Conservation (phyloP, 2,113 vertebrate species). For the Corydoras sp. region DNA sequence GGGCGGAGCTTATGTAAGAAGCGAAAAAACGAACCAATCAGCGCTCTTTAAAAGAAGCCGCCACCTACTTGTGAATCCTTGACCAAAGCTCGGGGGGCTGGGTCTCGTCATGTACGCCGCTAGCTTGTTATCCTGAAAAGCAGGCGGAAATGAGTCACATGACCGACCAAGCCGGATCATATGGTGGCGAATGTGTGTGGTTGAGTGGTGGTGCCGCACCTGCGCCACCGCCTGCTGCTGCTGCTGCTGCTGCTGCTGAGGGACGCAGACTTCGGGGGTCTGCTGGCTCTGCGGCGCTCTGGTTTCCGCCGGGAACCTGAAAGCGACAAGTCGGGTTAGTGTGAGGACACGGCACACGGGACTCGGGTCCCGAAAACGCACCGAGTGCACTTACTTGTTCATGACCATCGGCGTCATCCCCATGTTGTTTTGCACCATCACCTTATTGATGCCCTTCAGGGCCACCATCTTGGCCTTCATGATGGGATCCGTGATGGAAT, state of each 20-base stretch:
- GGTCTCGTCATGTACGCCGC: slow-evolving; percentile 79
- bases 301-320: slow-evolving; percentile 79
- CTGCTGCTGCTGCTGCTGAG: slow-evolving; percentile 49
- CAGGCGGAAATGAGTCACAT: neutral
- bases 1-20: too few species aligned
- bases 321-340: neutral
- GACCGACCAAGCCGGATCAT: neutral
- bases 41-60: slow-evolving; percentile 26
- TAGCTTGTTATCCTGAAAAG: slow-evolving; percentile 76
- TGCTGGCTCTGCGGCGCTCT: slow-evolving; percentile 60
- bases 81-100: slow-evolving; percentile 83
- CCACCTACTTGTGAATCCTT: slow-evolving; percentile 89
- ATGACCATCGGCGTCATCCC: slow-evolving; percentile 82
- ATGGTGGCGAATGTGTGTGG: neutral
- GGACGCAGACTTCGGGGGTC: slow-evolving; percentile 62
- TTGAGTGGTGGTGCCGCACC: slow-evolving; percentile 58
- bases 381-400: slow-evolving; percentile 73
- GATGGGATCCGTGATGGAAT: slow-evolving; percentile 92
- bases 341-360: too few species aligned
- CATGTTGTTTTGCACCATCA: slow-evolving; percentile 88
- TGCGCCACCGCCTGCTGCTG: slow-evolving; percentile 72
- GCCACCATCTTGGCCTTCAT: slow-evolving; percentile 99
- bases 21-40: too few species aligned
- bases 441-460: slow-evolving; percentile 96
- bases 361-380: neutral